A percentile compares a stretch with the other conserved stretches of the same genome.
These are phyloP conservation scores for Suncus etruscus DNA, from an alignment of 2,113 vertebrate species.

Conservation along the genomic window DNA sequence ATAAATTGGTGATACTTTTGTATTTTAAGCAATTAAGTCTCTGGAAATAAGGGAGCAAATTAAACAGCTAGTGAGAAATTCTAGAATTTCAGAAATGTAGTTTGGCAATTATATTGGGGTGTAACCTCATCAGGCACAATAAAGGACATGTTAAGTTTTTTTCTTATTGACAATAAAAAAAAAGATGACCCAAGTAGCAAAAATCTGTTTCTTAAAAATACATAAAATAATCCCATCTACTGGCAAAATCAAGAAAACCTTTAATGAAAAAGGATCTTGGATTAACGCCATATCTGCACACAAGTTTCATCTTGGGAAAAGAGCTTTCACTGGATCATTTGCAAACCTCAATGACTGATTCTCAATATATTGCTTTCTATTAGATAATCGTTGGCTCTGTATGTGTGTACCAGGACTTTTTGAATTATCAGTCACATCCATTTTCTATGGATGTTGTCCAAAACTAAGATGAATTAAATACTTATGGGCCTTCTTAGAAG, in stretches of 20 bases:
- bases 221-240: background rate
- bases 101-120: background rate
- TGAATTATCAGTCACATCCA: too few species aligned
- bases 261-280: background rate
- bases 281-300: too few species aligned
- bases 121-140: background rate
- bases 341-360: too few species aligned
- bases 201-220: background rate
- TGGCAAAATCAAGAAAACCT: constrained; percentile 2
- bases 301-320: too few species aligned
- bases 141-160: background rate
- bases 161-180: background rate
- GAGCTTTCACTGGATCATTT: too few species aligned
- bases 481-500: background rate
- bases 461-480: background rate
- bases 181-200: background rate
- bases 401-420: too few species aligned
- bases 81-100: background rate
- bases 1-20: background rate
- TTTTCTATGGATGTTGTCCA: background rate
- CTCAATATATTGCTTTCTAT: too few species aligned
- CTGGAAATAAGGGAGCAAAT: background rate
- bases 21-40: background rate
- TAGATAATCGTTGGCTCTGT: too few species aligned
- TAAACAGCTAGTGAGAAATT: background rate